Conservation (phyloP, 2,113 vertebrate genomes). For the Paramormyrops kingsleyae region DNA sequence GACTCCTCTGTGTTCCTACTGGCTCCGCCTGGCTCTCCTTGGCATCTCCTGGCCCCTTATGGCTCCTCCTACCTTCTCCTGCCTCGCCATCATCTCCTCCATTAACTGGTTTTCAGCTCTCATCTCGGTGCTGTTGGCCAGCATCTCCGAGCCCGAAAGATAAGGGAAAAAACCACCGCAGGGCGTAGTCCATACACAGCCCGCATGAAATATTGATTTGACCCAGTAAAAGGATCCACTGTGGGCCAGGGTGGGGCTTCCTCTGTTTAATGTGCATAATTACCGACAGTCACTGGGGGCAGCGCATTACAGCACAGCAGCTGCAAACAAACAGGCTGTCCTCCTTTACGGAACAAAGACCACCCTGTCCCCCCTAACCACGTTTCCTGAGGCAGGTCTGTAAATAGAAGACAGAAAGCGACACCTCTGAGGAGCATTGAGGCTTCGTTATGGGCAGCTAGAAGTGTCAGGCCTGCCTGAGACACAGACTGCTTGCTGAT, state of each 20-base stretch:
- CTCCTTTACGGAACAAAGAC: neutral
- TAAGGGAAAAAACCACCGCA: slow-evolving; percentile 14
- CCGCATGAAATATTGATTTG: slow-evolving; percentile 27
- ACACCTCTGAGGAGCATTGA: neutral
- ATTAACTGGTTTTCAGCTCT: neutral
- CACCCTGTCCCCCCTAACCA: neutral
- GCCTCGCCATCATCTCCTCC: neutral
- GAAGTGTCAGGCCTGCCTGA: neutral
- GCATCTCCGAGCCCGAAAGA: neutral
- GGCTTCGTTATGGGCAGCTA: neutral
- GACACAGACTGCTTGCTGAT: neutral
- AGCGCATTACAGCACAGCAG: neutral
- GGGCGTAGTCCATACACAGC: neutral
- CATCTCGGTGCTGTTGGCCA: neutral
- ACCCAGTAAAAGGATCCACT: neutral
- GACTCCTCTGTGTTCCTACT: neutral
- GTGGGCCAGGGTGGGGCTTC: neutral
- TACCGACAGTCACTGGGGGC: neutral
- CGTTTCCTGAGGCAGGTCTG: neutral
- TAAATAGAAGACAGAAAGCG: neutral
- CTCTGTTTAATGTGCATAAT: slow-evolving; percentile 1
- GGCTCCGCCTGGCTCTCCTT: neutral
- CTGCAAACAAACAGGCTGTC: neutral
- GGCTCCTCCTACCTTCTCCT: neutral
- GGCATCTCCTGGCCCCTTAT: neutral